Percentiles rank a stretch among this genome's conserved stretches.
phyloP scores from a whole-genome alignment of 64 coral and sea anemone species.

The Dendrophyllia cribrosa region DNA sequence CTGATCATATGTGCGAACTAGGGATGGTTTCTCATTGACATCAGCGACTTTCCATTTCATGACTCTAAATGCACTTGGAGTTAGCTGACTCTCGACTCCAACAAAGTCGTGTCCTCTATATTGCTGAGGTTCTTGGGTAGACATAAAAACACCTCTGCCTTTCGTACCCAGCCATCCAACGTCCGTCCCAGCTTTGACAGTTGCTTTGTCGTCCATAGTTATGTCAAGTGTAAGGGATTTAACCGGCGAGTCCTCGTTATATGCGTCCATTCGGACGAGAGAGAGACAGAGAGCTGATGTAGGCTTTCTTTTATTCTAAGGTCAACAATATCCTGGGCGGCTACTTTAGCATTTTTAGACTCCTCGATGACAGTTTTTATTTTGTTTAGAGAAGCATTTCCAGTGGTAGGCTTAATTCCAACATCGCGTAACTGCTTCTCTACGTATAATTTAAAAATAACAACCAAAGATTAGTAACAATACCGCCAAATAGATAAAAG shows the following conservation, averaged over 20 bases:
- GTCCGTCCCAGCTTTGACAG: too few relatives aligned
- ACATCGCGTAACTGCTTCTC: too few relatives aligned
- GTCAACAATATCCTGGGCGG: too few relatives aligned
- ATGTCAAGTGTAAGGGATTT: slow-evolving; percentile 34
- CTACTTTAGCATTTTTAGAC: too few relatives aligned
- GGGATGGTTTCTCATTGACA: background rate
- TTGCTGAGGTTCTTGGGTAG: slow-evolving; percentile 26
- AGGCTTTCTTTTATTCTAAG: too few relatives aligned
- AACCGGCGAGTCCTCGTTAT: slow-evolving; percentile 4
- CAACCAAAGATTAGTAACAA: too few relatives aligned
- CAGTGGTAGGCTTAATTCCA: too few relatives aligned
- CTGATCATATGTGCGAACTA: slow-evolving; percentile 6
- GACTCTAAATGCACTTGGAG: slow-evolving; percentile 62
- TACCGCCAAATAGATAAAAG: too few relatives aligned
- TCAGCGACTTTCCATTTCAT: slow-evolving; percentile 39
- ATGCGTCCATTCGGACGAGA: background rate
- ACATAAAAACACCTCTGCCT: slow-evolving; percentile 22
- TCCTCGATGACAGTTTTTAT: too few relatives aligned
- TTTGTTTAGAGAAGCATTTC: too few relatives aligned
- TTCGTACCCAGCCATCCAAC: slow-evolving; percentile 21
- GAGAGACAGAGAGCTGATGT: background rate
- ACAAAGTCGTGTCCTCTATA: slow-evolving; percentile 62
- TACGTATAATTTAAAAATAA: too few relatives aligned
- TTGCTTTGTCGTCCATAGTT: slow-evolving; percentile 13
- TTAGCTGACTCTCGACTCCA: slow-evolving; percentile 38